Evolutionary conservation across 2,113 vertebrate species (phyloP).

Genomic region (Neomonachus schauinslandi): DNA sequence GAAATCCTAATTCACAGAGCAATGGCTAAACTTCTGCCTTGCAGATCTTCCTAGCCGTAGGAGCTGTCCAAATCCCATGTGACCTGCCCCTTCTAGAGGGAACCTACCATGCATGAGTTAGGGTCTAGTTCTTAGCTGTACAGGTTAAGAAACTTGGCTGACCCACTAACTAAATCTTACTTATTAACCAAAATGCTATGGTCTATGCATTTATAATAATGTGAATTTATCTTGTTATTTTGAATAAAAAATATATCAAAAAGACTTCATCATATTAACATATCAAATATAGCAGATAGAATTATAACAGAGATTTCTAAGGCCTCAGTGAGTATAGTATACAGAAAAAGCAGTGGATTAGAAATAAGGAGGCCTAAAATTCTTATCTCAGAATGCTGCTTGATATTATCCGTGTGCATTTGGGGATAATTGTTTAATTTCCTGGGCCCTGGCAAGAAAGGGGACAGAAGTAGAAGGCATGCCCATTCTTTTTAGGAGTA

Average conservation of each 20-base stretch:
- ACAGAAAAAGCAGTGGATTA: not conserved
- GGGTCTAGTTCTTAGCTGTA: not conserved
- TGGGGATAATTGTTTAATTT: not conserved
- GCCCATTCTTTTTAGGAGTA: not conserved
- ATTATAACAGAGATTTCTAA: not conserved
- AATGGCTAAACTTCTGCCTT: not conserved
- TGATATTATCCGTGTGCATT: not conserved
- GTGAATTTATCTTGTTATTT: not conserved
- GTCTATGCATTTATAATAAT: not conserved
- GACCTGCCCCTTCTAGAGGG: not conserved
- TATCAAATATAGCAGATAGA: not conserved
- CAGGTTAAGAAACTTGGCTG: not conserved
- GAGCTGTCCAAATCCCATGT: not conserved
- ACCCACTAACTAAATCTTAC: not conserved
- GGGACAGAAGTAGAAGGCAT: not conserved
- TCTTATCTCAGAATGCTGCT: not conserved
- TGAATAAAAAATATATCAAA: not conserved
- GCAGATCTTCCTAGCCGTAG: not conserved
- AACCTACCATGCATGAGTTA: not conserved
- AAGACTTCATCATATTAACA: not conserved
- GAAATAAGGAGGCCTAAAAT: not conserved
- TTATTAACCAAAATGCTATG: not conserved
- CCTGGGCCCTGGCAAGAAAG: not conserved
- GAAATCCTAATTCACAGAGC: not conserved
- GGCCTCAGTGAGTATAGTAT: not conserved